phyloP scores from a whole-genome alignment of 2,797 vertebrate species.

The Alcedo quadribrachys region DNA sequence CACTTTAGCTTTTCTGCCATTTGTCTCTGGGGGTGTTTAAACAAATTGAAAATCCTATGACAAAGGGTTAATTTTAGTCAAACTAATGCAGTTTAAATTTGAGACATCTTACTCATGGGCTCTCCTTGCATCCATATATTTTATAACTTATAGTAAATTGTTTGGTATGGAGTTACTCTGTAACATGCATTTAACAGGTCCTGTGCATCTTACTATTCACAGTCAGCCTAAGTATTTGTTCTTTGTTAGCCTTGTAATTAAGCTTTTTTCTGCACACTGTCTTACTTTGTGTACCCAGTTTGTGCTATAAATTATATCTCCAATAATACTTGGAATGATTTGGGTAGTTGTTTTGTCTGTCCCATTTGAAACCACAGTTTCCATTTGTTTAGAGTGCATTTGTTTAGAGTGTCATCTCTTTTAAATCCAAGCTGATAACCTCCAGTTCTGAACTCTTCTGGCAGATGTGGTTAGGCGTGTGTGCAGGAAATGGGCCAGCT shows the following conservation, averaged over 20 bases:
- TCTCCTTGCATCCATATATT: neutral
- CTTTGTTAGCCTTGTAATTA: neutral
- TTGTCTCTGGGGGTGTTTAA: neutral
- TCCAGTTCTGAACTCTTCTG: neutral
- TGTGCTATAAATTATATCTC: neutral
- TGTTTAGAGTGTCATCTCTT: neutral
- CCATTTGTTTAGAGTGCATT: neutral
- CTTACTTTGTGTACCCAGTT: neutral
- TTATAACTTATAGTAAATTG: neutral
- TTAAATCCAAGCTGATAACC: neutral
- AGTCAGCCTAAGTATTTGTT: neutral
- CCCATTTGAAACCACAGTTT: neutral
- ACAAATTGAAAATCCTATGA: neutral
- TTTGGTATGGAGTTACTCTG: neutral
- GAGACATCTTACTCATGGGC: neutral
- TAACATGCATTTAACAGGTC: neutral
- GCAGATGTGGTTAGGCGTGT: neutral
- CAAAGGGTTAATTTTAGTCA: neutral
- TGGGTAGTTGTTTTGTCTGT: neutral
- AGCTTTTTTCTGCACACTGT: neutral
- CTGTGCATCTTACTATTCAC: neutral
- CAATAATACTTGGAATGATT: neutral
- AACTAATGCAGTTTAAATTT: neutral
- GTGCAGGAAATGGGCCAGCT: neutral
- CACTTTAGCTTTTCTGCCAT: neutral